Conservation (phyloP, 2,797 vertebrate genomes). For the Propithecus deckenii region DNA sequence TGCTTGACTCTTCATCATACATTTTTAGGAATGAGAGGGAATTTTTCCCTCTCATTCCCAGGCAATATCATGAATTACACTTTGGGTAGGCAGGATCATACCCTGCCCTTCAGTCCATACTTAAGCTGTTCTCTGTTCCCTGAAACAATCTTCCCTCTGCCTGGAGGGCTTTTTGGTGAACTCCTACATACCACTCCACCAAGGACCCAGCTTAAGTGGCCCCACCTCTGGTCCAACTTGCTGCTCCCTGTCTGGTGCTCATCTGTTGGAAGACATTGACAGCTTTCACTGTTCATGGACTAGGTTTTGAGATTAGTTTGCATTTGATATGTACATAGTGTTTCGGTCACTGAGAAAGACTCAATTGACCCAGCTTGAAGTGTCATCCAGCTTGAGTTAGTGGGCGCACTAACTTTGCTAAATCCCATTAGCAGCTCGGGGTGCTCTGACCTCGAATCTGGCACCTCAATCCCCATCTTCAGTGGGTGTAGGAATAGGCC, state of each 20-base stretch:
- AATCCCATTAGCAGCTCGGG: background rate
- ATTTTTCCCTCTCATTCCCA: too few species aligned
- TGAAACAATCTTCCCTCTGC: too few species aligned
- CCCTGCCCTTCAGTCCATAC: too few species aligned
- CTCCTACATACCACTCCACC: background rate
- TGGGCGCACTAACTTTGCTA: background rate
- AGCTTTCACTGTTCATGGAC: background rate
- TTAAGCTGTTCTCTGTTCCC: too few species aligned
- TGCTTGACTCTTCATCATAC: background rate
- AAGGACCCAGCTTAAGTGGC: background rate
- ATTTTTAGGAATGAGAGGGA: background rate
- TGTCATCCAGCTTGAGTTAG: background rate
- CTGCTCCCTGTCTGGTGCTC: background rate
- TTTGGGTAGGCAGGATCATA: too few species aligned
- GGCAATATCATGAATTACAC: too few species aligned
- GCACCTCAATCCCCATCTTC: background rate
- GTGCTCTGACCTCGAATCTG: background rate
- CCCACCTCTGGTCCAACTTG: background rate
- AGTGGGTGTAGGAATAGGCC: background rate
- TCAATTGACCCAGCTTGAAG: background rate
- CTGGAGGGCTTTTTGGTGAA: background rate
- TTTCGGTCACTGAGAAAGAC: background rate
- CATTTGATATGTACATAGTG: background rate
- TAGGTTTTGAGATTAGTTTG: constrained; percentile 17
- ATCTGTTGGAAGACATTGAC: background rate